Percentiles rank a stretch among this genome's conserved stretches.
Conservation (phyloP, 1,140 invertebrate species). For the Oscheius sp. region DNA sequence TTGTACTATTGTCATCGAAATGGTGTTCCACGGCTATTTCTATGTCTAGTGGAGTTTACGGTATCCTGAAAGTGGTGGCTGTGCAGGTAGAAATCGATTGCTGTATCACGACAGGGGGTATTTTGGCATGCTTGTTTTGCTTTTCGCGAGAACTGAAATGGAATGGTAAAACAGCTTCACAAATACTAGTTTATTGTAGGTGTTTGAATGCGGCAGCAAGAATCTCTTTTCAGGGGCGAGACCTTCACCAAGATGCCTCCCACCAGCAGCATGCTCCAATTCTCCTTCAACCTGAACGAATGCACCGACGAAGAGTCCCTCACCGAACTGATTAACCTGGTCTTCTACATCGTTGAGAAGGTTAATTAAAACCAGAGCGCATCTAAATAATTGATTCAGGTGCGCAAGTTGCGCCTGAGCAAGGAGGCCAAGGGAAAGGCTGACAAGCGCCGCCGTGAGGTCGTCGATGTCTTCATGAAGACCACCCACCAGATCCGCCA, state of each 20-base stretch:
- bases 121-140: too few relatives aligned
- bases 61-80: too few relatives aligned
- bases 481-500: conserved; percentile 79
- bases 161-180: too few relatives aligned
- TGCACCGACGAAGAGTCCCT: conserved; percentile 29
- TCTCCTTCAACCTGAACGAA: conserved; percentile 72
- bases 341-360: conserved; percentile 54
- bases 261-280: conserved; percentile 76
- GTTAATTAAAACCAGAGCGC: conserved; percentile 64
- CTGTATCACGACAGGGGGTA: too few relatives aligned
- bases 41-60: too few relatives aligned
- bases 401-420: conserved; percentile 80
- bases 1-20: too few relatives aligned
- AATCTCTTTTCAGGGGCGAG: conserved; percentile 64
- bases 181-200: not conserved
- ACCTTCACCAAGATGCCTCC: conserved; percentile 69
- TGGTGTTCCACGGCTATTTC: too few relatives aligned
- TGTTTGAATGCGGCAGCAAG: not conserved
- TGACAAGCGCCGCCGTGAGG: conserved; percentile 84
- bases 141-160: too few relatives aligned
- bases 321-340: conserved; percentile 35
- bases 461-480: conserved; percentile 87
- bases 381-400: conserved; percentile 75
- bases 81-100: too few relatives aligned
- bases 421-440: conserved; percentile 75